Evolutionary conservation across 2,113 vertebrate species (phyloP).

Genomic region (Empidonax traillii): DNA sequence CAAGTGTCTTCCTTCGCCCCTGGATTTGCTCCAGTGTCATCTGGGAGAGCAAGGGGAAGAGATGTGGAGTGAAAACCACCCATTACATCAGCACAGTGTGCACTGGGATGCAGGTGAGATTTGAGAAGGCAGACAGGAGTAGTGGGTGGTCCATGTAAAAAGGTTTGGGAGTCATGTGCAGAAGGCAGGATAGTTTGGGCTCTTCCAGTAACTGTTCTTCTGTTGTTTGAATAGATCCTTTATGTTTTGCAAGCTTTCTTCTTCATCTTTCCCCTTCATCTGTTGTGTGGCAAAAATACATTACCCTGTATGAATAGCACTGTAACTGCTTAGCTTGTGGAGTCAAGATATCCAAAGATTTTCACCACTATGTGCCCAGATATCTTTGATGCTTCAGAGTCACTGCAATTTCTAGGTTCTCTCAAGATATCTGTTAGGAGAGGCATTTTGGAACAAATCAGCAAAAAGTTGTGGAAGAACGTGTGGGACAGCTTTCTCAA

Average conservation of each 20-base stretch:
- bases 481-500: not conserved
- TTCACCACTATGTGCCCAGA: not conserved
- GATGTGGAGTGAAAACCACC: not conserved
- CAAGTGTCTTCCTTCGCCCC: not conserved
- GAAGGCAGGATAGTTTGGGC: not conserved
- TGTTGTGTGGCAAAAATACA: not conserved
- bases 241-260: not conserved
- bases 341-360: not conserved
- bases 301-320: not conserved
- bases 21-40: not conserved
- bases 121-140: not conserved
- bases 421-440: not conserved
- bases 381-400: not conserved
- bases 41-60: not conserved
- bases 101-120: not conserved
- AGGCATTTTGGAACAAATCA: not conserved
- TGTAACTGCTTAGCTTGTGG: not conserved
- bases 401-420: not conserved
- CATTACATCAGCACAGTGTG: not conserved
- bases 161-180: not conserved
- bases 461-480: not conserved
- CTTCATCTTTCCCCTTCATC: not conserved
- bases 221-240: not conserved
- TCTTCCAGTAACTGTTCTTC: not conserved
- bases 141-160: not conserved